A percentile compares a stretch with the other conserved stretches of the same genome.
Conservation (phyloP, 2,797 vertebrate species). For the Clarias laeviceps region DNA sequence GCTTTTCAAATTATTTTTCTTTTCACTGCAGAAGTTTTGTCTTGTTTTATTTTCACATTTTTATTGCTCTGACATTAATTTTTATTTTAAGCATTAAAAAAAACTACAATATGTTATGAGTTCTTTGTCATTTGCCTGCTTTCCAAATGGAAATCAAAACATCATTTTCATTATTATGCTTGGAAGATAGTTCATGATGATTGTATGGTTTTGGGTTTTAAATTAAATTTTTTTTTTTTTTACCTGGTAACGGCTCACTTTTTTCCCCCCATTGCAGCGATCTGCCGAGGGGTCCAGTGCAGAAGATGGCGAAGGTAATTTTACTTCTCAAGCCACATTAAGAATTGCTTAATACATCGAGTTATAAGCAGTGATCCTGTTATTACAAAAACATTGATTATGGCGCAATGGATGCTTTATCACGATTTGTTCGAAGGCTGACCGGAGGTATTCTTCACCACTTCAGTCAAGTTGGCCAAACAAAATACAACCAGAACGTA, state of each 20-base stretch:
- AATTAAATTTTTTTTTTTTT: background rate
- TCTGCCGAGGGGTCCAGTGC: slow-evolving; percentile 94
- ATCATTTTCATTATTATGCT: background rate
- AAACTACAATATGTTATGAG: background rate
- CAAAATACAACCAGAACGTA: background rate
- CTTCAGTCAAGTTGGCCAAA: background rate
- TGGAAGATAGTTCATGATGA: background rate
- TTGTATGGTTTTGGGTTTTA: background rate
- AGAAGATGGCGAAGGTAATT: slow-evolving; percentile 91
- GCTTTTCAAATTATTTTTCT: background rate
- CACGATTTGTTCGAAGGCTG: background rate
- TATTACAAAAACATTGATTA: background rate
- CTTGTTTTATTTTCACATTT: background rate
- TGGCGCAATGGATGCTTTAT: background rate
- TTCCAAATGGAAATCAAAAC: background rate
- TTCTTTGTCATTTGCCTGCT: no score
- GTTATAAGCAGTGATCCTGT: background rate
- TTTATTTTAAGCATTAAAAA: background rate
- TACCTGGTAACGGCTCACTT: background rate
- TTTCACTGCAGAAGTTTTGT: background rate
- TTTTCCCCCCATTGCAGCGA: slow-evolving; percentile 77
- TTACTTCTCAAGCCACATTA: background rate
- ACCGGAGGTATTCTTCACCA: background rate
- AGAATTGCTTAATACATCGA: background rate
- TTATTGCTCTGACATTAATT: background rate